phyloP scores from a whole-genome alignment of 2,888 invertebrate species.

The Monopis laevigella region DNA sequence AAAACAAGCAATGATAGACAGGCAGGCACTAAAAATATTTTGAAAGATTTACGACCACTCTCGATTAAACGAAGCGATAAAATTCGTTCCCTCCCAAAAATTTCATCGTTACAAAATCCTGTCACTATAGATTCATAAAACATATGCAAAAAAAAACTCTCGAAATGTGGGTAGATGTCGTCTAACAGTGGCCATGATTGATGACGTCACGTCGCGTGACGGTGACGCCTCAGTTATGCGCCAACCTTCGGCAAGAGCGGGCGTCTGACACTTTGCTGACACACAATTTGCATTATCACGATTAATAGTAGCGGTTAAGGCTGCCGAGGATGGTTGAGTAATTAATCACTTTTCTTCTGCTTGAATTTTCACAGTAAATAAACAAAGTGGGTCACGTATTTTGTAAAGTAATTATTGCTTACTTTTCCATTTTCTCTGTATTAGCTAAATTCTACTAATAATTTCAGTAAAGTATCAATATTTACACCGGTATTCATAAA shows the following conservation, averaged over 20 bases:
- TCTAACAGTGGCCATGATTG: constrained; percentile 3
- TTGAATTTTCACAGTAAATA: background rate
- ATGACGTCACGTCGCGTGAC: constrained; percentile 1
- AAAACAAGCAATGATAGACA: too few species aligned
- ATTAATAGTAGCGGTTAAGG: constrained; percentile 27
- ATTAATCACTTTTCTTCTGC: background rate
- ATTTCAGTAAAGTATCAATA: too few species aligned
- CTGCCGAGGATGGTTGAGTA: background rate
- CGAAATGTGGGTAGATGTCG: constrained; percentile 4
- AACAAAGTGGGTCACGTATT: background rate
- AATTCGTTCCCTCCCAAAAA: too few species aligned
- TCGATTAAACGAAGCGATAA: too few species aligned
- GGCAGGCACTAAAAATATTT: too few species aligned
- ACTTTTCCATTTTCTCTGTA: too few species aligned
- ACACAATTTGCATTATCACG: constrained; percentile 35
- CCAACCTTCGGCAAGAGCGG: constrained; percentile 1
- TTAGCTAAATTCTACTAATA: background rate
- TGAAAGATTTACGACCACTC: too few species aligned
- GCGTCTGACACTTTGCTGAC: constrained; percentile 18
- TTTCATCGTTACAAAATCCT: too few species aligned
- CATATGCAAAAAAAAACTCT: too few species aligned
- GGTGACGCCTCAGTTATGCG: background rate
- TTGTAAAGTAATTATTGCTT: background rate
- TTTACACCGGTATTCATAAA: too few species aligned
- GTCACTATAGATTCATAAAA: too few species aligned